Evolutionary conservation across 2,113 vertebrate species (phyloP).

Genomic region (Elephas maximus): DNA sequence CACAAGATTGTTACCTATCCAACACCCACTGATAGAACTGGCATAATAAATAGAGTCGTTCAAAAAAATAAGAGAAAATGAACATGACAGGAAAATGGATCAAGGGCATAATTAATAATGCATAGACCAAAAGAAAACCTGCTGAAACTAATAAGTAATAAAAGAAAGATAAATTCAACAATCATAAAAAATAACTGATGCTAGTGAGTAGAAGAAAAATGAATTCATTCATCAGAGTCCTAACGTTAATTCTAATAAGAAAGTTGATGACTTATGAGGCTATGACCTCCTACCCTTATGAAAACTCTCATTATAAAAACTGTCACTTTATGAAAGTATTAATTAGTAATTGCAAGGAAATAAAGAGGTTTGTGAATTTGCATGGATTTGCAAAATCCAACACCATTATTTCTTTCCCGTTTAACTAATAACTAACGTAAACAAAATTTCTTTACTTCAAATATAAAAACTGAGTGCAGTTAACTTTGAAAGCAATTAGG

Average conservation of each 20-base stretch:
- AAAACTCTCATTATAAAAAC: slow-evolving; percentile 1
- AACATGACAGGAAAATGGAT: background rate
- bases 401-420: background rate
- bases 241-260: background rate
- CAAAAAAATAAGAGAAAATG: background rate
- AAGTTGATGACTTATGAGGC: background rate
- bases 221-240: background rate
- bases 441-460: slow-evolving; percentile 42
- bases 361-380: background rate
- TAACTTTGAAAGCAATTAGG: background rate
- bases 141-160: background rate
- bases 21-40: background rate
- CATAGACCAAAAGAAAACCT: background rate
- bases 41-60: background rate
- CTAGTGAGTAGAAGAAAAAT: slow-evolving; percentile 6
- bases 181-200: background rate
- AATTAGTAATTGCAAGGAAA: background rate
- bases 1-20: background rate
- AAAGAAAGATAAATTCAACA: background rate
- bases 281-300: background rate
- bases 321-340: background rate
- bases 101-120: background rate
- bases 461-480: background rate
- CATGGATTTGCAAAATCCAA: background rate
- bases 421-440: slow-evolving; percentile 2